Evolutionary conservation across 2,888 invertebrate species (phyloP).

Genomic region (Ormyrus nitidulus): DNA sequence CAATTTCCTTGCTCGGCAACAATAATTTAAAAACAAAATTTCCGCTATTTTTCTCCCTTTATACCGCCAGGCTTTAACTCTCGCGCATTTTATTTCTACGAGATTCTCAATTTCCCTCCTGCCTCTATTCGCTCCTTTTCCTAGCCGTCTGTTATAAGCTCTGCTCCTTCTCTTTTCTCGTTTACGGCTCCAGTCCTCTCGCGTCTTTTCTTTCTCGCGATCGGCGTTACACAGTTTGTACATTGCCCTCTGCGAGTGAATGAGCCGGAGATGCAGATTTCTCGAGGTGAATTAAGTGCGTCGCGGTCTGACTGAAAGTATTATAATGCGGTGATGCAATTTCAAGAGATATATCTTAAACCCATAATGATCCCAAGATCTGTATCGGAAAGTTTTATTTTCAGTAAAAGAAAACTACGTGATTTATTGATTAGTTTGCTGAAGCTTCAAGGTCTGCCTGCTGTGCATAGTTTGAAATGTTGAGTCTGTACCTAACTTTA

Average conservation of each 20-base stretch:
- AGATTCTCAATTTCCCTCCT: not conserved
- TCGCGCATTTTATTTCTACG: not conserved
- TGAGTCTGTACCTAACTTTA: not conserved
- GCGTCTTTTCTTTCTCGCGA: constrained; percentile 6
- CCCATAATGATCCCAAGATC: too few species aligned
- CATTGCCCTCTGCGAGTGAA: not conserved
- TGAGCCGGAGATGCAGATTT: constrained; percentile 19
- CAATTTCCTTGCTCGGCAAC: too few species aligned
- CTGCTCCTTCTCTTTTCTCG: not conserved
- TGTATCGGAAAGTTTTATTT: not conserved
- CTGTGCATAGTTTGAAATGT: too few species aligned
- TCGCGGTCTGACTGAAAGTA: not conserved
- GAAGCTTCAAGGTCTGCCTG: too few species aligned
- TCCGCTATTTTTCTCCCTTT: too few species aligned
- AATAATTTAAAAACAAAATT: too few species aligned
- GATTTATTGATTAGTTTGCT: too few species aligned
- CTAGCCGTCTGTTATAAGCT: too few species aligned
- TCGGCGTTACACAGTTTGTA: not conserved
- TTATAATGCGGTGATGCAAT: too few species aligned
- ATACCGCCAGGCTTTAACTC: not conserved
- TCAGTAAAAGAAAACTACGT: not conserved
- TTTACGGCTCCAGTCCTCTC: not conserved
- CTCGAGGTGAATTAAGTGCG: not conserved
- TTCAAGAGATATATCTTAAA: too few species aligned
- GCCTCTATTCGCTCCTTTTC: too few species aligned